Evolutionary conservation across 1,140 invertebrate genomes (phyloP), one percentile per base, ranked within the genome.

Genomic region (Conopomorpha cramerella): DNA sequence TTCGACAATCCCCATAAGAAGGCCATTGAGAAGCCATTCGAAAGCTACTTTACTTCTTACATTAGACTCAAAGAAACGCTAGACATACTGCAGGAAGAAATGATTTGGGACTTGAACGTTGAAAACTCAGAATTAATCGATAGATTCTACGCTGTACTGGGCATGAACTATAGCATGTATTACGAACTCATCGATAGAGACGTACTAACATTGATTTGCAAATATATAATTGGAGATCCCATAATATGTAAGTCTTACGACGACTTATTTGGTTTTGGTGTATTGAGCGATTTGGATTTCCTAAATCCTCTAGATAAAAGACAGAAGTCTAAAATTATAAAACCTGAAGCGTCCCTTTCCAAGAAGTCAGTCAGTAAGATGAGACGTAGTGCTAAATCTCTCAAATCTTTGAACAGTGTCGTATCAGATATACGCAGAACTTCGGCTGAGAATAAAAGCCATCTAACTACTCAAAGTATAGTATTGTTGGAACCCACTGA

Each of bases 41-140:
- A 66, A 36, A 81, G 81, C 13, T 82, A 78, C 49, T 78, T 84
- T 36, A 81, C 80, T 2, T 70, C 70, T 31, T 86, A 80, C 41
- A 65, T 85, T 11, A 70, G 71, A 44, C 45, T 81, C 2, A 68
- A 66, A 45, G 56, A 79, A 41, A 65, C 62, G 16, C 61, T 61
- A 28, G 49, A 71, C 45, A 71, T 79, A 27, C 39, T 70, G 1
- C 51, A 74, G 44, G 72, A 78, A 39, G 44, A 71, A 25, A 49
- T 66, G 8, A 59, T 67, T 53, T 76, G 57, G 70, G 63, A 72
- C 32, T 51, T 63, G 31, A 77, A 43, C 17, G 54, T 58, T 26
- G 64, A 77, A 11, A 70, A 82, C 39, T 64, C 66, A 2, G 68
- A 79, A 12, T 49, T 74, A 17, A 65, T 84, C 29, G 81, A 84